Evolutionary conservation across 1,140 invertebrate species (phyloP), one percentile per base, ranked within the genome.

Genomic region (Nephila pilipes): DNA sequence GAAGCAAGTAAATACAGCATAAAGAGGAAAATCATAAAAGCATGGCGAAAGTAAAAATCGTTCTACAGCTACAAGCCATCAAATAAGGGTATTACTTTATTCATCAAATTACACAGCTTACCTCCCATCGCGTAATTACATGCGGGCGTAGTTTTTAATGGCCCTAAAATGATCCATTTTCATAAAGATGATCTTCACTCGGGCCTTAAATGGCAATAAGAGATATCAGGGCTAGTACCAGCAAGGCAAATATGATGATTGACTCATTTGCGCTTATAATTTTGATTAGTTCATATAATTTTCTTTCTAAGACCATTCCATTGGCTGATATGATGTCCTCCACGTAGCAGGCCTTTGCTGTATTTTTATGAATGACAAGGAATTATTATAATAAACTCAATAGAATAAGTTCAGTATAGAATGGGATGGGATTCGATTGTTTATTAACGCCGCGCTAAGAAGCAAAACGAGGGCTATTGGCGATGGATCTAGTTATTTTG

Each of bases 71-170:
- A 29, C 25, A 20, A 4, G n/a, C 63, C 63, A 65, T 65, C 63
- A 65, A 25, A 65, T 65, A 29, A 65, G 63, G 63, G 63, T 65
- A 65, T 14, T 65, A 25, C 25, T 65, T 29, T 29, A 65, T 65
- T 65, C 63, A 65, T 4, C n/a, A 25, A 10, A 25, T 14, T 25
- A 8, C n/a, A 12, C 25, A 12, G 63, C 63, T 12, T 65, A 14
- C 63, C 63, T n/a, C 63, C 63, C 63, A 29, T 65, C 63, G 6
- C 25, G 63, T 65, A 65, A 65, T 65, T 65, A 65, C 63, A 65
- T 65, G 25, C n/a, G 63, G 63, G 63, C 8, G n/a, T 2, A 65
- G 25, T 14, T 65, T 65, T 65, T 65, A 65, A 65, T 65, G 14
- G 10, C n/a, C 22, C 12, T 14, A 8, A 25, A 29, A 65, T 10